Evolutionary conservation across 2,797 vertebrate genomes (phyloP).

Genomic region (Argentina silus): DNA sequence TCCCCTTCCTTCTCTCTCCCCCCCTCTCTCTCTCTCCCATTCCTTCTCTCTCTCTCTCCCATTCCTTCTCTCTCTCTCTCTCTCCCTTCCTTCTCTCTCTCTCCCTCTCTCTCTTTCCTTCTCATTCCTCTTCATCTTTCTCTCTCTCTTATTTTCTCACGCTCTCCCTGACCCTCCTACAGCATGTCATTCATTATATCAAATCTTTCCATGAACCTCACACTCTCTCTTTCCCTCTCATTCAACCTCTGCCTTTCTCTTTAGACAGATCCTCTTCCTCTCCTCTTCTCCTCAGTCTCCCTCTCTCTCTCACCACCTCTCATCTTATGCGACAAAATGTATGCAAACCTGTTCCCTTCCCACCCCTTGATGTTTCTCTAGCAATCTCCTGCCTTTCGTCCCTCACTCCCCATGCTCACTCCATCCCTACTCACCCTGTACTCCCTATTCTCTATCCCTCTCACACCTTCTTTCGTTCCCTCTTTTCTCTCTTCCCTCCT

Average conservation of each 20-base stretch:
- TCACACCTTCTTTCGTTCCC: no score
- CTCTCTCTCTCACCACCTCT: no score
- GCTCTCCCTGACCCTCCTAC: slow-evolving; percentile 18
- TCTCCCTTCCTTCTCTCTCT: not conserved
- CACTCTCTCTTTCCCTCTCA: slow-evolving; percentile 38
- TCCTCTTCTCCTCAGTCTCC: no score
- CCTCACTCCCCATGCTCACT: not conserved
- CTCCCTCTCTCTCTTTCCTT: not conserved
- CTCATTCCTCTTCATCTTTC: not conserved
- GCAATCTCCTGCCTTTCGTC: no score
- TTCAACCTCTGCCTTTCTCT: not conserved
- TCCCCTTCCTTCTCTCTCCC: slow-evolving; percentile 34
- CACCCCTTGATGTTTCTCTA: not conserved
- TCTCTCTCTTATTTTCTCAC: slow-evolving; percentile 16
- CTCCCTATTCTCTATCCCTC: not conserved
- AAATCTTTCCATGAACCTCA: slow-evolving; percentile 8
- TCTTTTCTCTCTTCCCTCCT: no score
- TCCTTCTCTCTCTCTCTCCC: not conserved
- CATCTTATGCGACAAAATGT: no score
- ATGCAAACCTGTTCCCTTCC: no score
- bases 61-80: not conserved
- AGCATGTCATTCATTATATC: not conserved
- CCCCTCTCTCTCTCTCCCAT: slow-evolving; percentile 28
- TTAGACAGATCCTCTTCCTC: not conserved
- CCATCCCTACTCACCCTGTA: not conserved